Evolutionary conservation across 2,888 invertebrate genomes (phyloP).

Genomic region (Acrobasis suavella): DNA sequence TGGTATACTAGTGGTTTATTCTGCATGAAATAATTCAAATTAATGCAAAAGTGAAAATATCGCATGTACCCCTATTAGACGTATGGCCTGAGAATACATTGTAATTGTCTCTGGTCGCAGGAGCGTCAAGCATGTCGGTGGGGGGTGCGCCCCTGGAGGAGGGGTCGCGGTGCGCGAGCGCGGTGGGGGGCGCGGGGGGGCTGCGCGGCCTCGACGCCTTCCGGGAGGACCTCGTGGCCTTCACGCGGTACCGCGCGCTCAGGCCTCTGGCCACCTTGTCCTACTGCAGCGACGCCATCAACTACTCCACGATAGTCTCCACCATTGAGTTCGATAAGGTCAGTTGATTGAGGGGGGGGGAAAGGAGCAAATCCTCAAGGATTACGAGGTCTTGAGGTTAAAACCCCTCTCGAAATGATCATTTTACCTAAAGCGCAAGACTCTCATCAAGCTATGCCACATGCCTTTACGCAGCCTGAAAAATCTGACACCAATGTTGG

Average conservation of each 20-base stretch:
- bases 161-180: neutral
- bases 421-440: too few species aligned
- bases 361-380: too few species aligned
- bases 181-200: constrained; percentile 37
- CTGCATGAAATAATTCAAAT: too few species aligned
- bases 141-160: constrained; percentile 27
- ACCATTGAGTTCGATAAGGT: constrained; percentile 96
- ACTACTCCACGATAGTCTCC: constrained; percentile 92
- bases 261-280: constrained; percentile 92
- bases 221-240: constrained; percentile 92
- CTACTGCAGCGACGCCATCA: constrained; percentile 94
- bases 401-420: too few species aligned
- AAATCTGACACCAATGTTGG: too few species aligned
- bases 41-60: too few species aligned
- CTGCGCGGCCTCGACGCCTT: constrained; percentile 87
- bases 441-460: too few species aligned
- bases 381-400: too few species aligned
- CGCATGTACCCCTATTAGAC: too few species aligned
- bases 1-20: too few species aligned
- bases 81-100: too few species aligned
- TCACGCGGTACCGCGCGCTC: constrained; percentile 86
- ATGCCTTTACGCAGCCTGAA: too few species aligned
- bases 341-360: neutral
- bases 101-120: neutral
- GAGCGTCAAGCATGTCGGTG: neutral